Evolutionary conservation across 64 coral and sea anemone species (phyloP).

Genomic region (Trachythela sp.): DNA sequence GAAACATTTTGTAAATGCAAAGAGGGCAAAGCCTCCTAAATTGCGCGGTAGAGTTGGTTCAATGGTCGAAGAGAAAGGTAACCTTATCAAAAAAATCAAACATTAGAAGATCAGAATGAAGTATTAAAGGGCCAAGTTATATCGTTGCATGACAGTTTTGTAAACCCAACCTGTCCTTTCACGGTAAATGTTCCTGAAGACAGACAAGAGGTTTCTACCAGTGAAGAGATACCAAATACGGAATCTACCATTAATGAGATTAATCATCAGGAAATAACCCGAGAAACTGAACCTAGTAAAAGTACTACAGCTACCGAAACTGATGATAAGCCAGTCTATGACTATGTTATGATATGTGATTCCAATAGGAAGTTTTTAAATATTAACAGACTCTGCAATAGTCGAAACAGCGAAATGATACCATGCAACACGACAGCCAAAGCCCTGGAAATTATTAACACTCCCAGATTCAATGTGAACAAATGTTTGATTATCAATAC

Average conservation of each 20-base stretch:
- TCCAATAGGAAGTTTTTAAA: too few species aligned
- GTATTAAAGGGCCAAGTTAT: neutral
- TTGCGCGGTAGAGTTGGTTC: neutral
- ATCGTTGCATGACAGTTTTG: neutral
- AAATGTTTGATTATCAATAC: conserved; percentile 38
- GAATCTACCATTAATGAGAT: too few species aligned
- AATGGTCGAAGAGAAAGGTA: neutral
- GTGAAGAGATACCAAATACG: too few species aligned
- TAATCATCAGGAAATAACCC: neutral
- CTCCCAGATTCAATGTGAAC: conserved; percentile 16
- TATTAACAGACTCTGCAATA: neutral
- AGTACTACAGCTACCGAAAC: neutral
- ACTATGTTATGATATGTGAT: conserved; percentile 40
- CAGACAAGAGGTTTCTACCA: too few species aligned
- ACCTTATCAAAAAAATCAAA: neutral
- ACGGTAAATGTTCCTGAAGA: neutral
- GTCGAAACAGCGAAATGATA: conserved; percentile 20
- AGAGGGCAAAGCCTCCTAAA: too few species aligned
- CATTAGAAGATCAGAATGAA: neutral
- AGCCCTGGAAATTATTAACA: conserved; percentile 18
- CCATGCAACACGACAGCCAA: conserved; percentile 35
- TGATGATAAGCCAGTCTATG: conserved; percentile 18
- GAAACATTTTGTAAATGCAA: too few species aligned
- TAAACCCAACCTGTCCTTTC: too few species aligned
- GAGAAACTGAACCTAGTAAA: neutral